phyloP scores from a whole-genome alignment of 2,113 vertebrate genomes.

The Arenaria interpres region DNA sequence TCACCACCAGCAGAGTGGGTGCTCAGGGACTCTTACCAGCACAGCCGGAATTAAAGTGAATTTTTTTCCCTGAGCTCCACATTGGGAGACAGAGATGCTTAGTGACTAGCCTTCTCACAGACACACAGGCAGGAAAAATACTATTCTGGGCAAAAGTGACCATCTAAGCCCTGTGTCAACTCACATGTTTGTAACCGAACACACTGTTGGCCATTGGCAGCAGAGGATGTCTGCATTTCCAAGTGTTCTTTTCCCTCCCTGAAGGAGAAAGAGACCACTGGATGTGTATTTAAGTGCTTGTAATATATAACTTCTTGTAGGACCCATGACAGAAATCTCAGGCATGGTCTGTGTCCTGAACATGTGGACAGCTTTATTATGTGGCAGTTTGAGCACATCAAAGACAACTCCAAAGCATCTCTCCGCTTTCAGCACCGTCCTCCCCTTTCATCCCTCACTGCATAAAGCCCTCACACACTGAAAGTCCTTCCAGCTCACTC shows the following conservation, averaged over 20 bases:
- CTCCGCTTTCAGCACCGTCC: neutral
- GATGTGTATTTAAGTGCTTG: neutral
- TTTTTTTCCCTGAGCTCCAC: neutral
- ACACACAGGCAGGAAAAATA: neutral
- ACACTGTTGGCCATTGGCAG: neutral
- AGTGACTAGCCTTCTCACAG: neutral
- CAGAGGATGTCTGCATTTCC: neutral
- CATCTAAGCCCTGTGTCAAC: neutral
- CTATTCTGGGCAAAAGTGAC: neutral
- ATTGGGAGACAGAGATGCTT: neutral
- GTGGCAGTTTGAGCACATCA: neutral
- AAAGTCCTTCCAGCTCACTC: neutral
- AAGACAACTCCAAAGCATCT: neutral
- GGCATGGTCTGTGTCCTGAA: constrained; percentile 25
- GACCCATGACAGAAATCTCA: constrained; percentile 16
- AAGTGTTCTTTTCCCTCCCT: neutral
- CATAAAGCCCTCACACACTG: neutral
- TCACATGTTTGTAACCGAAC: neutral
- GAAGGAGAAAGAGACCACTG: neutral
- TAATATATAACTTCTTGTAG: constrained; percentile 4
- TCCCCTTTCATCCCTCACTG: neutral
- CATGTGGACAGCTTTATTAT: constrained; percentile 22
- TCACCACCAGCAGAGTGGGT: neutral
- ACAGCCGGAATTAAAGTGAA: neutral
- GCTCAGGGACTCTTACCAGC: neutral